phyloP scores from a whole-genome alignment of 2,113 vertebrate species.

The Sapajus apella region DNA sequence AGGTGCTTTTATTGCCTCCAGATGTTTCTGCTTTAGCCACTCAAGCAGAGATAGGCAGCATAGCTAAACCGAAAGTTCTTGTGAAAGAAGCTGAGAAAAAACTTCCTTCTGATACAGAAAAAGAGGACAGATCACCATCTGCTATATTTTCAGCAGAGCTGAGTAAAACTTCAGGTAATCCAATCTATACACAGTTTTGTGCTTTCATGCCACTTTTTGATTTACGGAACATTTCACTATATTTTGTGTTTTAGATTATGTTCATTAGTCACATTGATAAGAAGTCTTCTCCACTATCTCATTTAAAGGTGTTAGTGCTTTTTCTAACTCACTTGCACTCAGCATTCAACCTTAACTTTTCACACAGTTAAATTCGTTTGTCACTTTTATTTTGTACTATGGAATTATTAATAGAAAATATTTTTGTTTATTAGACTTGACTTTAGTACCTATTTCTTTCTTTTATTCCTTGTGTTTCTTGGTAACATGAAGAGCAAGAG shows the following conservation, averaged over 20 bases:
- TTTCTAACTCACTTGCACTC: neutral
- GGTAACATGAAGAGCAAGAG: constrained; percentile 1
- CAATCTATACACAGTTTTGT: constrained; percentile 75
- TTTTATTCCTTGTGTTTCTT: constrained; percentile 31
- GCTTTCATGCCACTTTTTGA: constrained; percentile 65
- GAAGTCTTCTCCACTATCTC: neutral
- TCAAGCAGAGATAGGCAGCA: constrained; percentile 78
- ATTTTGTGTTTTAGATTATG: neutral
- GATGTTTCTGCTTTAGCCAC: constrained; percentile 76
- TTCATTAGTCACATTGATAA: neutral
- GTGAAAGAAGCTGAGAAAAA: constrained; percentile 80
- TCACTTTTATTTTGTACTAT: constrained; percentile 5
- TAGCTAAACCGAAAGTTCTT: constrained; percentile 81
- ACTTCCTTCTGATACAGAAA: constrained; percentile 81
- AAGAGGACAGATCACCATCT: constrained; percentile 79
- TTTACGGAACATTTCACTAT: constrained; percentile 8
- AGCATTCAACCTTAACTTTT: neutral
- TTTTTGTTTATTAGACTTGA: neutral
- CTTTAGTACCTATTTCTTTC: neutral
- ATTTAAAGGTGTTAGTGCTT: constrained; percentile 2
- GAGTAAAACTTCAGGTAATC: constrained; percentile 89
- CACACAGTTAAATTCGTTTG: neutral
- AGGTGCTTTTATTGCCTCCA: constrained; percentile 59
- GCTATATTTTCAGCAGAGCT: constrained; percentile 86
- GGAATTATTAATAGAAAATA: neutral